Percentiles rank a stretch among this genome's conserved stretches.
Evolutionary conservation across 2,888 invertebrate species (phyloP).

Genomic region (Thumatha senex): DNA sequence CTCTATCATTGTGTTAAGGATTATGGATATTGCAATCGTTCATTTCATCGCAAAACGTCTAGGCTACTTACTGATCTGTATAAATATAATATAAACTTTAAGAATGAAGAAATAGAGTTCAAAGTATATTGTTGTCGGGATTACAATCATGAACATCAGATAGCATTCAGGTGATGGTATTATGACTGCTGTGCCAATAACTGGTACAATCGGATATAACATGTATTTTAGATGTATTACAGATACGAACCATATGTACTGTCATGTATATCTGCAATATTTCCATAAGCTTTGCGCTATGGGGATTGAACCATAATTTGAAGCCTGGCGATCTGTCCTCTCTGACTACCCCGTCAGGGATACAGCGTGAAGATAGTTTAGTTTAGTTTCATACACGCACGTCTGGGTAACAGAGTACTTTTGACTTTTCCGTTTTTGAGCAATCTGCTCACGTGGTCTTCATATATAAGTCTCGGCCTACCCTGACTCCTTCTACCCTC

Average conservation of each 20-base stretch:
- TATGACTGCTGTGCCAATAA: slow-evolving; percentile 38
- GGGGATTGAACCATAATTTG: slow-evolving; percentile 12
- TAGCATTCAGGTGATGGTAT: slow-evolving; percentile 25
- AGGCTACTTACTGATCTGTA: slow-evolving; percentile 3
- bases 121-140: not conserved
- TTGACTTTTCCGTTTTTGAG: no score
- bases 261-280: no score
- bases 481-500: no score
- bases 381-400: no score
- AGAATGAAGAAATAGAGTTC: not conserved
- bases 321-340: no score
- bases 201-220: slow-evolving; percentile 38
- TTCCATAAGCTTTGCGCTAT: slow-evolving; percentile 35
- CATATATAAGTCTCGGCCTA: no score
- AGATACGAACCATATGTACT: no score
- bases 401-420: no score
- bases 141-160: slow-evolving; percentile 22
- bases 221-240: slow-evolving; percentile 17
- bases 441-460: no score
- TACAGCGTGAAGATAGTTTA: no score
- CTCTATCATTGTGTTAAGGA: not conserved
- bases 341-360: no score
- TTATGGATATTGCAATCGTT: slow-evolving; percentile 8
- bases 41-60: slow-evolving; percentile 17
- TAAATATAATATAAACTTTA: slow-evolving; percentile 3